Conservation (phyloP, 2,797 vertebrate species). For the Arnoldichthys spilopterus region DNA sequence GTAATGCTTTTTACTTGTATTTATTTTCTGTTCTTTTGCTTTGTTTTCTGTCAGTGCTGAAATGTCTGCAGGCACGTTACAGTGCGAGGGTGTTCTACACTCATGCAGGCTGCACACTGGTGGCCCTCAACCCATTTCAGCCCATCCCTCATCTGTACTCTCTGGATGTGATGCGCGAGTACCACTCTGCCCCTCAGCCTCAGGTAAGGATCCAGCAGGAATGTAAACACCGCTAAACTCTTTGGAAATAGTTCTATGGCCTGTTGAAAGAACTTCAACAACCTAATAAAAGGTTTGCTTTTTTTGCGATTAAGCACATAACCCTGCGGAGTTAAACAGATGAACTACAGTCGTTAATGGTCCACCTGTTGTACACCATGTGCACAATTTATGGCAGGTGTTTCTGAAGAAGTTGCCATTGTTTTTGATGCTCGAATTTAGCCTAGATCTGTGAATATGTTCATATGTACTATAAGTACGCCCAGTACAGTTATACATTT, state of each 20-base stretch:
- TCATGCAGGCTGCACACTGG: constrained; percentile 93
- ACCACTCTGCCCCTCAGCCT: constrained; percentile 84
- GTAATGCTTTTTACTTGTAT: neutral
- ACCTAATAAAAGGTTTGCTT: no score
- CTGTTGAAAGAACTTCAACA: no score
- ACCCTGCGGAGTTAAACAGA: no score
- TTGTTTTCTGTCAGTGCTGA: constrained; percentile 82
- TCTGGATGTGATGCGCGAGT: constrained; percentile 88
- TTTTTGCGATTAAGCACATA: no score
- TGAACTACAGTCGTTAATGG: no score
- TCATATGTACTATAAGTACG: no score
- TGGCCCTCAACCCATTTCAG: constrained; percentile 95
- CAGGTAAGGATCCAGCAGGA: constrained; percentile 78
- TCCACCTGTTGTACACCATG: no score
- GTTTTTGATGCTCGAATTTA: no score
- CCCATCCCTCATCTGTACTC: constrained; percentile 87
- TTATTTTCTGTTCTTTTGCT: neutral
- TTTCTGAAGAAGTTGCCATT: no score
- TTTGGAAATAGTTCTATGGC: neutral
- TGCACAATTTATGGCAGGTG: no score
- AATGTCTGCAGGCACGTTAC: constrained; percentile 94
- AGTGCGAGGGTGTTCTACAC: constrained; percentile 86
- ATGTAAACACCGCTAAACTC: neutral
- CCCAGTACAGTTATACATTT: no score
- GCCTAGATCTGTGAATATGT: no score